Evolutionary conservation across 2,797 vertebrate species (phyloP).

Genomic region (Sebastes melanostomus): DNA sequence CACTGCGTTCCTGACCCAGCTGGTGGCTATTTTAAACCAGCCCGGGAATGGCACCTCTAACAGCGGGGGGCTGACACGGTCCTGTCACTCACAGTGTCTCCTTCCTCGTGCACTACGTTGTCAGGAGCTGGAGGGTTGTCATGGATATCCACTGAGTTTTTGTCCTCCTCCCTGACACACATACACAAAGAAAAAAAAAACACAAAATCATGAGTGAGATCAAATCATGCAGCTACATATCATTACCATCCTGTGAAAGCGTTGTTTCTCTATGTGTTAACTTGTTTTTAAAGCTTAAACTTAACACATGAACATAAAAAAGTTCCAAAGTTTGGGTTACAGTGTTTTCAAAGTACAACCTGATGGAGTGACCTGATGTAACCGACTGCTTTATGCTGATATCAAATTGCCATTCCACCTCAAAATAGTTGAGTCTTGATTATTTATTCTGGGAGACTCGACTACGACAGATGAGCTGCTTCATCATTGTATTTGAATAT

Average conservation of each 20-base stretch:
- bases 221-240: neutral
- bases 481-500: neutral
- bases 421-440: constrained; percentile 11
- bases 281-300: neutral
- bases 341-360: neutral
- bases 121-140: constrained; percentile 87
- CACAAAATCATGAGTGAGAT: neutral
- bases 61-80: constrained; percentile 31
- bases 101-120: constrained; percentile 85
- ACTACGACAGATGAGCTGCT: neutral
- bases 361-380: neutral
- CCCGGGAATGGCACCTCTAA: constrained; percentile 42
- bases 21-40: constrained; percentile 70
- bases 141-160: constrained; percentile 89
- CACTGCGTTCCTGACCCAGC: constrained; percentile 41
- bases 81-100: constrained; percentile 81
- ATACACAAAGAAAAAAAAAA: neutral
- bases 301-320: neutral
- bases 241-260: neutral
- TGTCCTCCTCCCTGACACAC: constrained; percentile 90
- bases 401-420: constrained; percentile 33
- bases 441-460: neutral
- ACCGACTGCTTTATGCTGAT: neutral
- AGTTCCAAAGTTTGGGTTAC: neutral
- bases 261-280: neutral